A percentile compares a stretch with the other conserved stretches of the same genome.
Evolutionary conservation across 2,113 vertebrate genomes (phyloP).

Genomic region (Sminthopsis crassicaudata): DNA sequence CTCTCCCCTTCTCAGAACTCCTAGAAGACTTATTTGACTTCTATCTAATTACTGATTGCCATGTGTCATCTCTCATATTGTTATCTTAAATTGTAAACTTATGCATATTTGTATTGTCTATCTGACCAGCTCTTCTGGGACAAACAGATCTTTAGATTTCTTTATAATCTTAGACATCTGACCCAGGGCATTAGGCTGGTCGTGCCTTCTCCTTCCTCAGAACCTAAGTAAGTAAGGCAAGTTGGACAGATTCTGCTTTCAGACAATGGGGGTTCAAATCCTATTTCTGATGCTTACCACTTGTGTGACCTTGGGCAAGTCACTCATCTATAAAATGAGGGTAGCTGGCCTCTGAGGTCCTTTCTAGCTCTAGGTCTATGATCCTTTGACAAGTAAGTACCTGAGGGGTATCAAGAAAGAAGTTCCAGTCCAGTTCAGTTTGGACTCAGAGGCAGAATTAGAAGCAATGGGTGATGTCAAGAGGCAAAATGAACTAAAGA

Average conservation of each 20-base stretch:
- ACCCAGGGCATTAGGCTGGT: background rate
- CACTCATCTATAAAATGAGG: background rate
- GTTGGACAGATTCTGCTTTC: background rate
- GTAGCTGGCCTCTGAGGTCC: background rate
- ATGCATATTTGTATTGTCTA: background rate
- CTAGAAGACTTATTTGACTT: background rate
- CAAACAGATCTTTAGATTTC: background rate
- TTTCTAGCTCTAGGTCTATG: background rate
- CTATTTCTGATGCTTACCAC: background rate
- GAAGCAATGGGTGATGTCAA: background rate
- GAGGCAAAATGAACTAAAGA: background rate
- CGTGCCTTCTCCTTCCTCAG: background rate
- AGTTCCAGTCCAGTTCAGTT: background rate
- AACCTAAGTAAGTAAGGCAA: background rate
- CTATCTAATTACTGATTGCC: background rate
- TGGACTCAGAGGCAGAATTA: background rate
- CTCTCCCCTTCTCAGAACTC: background rate
- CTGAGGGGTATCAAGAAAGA: background rate
- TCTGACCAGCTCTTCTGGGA: background rate
- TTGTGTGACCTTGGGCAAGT: background rate
- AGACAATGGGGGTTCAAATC: background rate
- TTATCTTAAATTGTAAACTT: constrained; percentile 7
- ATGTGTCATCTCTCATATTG: background rate
- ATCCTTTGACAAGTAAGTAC: background rate
- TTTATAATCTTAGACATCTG: background rate